A percentile compares a stretch with the other conserved stretches of the same genome.
These are phyloP conservation scores for Leptopilina boulardi DNA, from an alignment of 1,140 invertebrate genomes.

Conservation along the genomic window DNA sequence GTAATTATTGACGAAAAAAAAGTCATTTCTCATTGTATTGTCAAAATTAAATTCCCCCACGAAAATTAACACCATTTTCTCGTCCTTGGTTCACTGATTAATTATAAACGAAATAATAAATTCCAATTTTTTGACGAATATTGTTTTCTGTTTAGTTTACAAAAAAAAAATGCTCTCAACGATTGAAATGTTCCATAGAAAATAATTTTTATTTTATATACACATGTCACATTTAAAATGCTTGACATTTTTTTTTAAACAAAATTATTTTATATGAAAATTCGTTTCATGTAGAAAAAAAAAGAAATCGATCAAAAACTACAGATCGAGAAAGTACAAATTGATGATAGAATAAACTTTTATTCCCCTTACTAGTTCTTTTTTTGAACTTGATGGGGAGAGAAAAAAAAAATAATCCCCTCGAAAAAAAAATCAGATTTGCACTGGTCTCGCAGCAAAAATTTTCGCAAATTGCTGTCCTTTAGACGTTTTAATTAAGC, in stretches of 20 bases:
- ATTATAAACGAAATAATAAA: too few species aligned
- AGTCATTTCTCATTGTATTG: too few species aligned
- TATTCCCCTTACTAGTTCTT: neutral
- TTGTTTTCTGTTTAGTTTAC: too few species aligned
- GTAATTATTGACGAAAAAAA: neutral
- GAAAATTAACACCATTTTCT: too few species aligned
- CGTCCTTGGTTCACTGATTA: too few species aligned
- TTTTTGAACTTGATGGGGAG: neutral
- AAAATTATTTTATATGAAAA: neutral
- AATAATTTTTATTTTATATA: too few species aligned
- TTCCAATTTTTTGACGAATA: too few species aligned
- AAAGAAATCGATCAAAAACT: neutral
- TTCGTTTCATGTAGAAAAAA: neutral
- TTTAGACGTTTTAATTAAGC: slow-evolving; percentile 1
- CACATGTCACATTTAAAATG: too few species aligned
- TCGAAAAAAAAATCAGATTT: neutral
- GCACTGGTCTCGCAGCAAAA: neutral
- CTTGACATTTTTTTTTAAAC: too few species aligned
- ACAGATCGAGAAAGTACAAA: neutral
- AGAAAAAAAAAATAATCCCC: neutral
- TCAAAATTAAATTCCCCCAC: too few species aligned
- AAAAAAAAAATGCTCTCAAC: too few species aligned
- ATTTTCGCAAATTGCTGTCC: neutral
- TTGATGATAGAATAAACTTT: neutral
- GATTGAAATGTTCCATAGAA: too few species aligned